phyloP scores from a whole-genome alignment of 2,888 invertebrate genomes.

The Hydrotaea cyrtoneurina region DNA sequence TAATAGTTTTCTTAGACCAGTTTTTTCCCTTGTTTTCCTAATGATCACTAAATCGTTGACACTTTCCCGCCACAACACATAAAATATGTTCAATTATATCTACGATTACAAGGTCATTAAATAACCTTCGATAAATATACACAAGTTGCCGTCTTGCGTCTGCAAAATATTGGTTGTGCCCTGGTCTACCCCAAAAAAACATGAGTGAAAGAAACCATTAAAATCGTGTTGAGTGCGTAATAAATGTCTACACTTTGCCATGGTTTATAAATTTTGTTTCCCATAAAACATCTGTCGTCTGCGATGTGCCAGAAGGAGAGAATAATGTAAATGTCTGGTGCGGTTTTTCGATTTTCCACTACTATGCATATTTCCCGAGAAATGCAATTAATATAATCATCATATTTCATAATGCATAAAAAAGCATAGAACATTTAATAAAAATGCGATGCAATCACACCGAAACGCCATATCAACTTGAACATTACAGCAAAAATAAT shows the following conservation, averaged over 20 bases:
- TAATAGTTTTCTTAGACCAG: too few species aligned
- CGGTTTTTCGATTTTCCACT: slow-evolving; percentile 80
- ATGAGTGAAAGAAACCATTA: slow-evolving; percentile 11
- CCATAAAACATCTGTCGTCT: slow-evolving; percentile 30
- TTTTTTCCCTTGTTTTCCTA: too few species aligned
- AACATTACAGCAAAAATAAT: slow-evolving; percentile 41
- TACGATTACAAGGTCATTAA: slow-evolving; percentile 30
- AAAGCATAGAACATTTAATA: slow-evolving; percentile 70
- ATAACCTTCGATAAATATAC: slow-evolving; percentile 12
- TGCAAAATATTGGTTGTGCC: not conserved
- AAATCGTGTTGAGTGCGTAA: slow-evolving; percentile 17
- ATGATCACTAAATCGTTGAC: too few species aligned
- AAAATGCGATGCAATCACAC: slow-evolving; percentile 66
- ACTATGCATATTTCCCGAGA: slow-evolving; percentile 79
- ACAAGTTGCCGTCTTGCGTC: not conserved
- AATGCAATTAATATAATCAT: slow-evolving; percentile 76
- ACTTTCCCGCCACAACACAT: too few species aligned
- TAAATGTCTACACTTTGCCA: slow-evolving; percentile 19
- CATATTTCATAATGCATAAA: slow-evolving; percentile 75
- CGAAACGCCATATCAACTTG: slow-evolving; percentile 63
- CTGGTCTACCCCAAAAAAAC: not conserved
- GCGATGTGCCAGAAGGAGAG: not conserved
- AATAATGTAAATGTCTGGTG: not conserved
- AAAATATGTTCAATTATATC: too few species aligned
- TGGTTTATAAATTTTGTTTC: not conserved